Conservation (phyloP, 2,797 vertebrate genomes). For the Rallus crepitans region DNA sequence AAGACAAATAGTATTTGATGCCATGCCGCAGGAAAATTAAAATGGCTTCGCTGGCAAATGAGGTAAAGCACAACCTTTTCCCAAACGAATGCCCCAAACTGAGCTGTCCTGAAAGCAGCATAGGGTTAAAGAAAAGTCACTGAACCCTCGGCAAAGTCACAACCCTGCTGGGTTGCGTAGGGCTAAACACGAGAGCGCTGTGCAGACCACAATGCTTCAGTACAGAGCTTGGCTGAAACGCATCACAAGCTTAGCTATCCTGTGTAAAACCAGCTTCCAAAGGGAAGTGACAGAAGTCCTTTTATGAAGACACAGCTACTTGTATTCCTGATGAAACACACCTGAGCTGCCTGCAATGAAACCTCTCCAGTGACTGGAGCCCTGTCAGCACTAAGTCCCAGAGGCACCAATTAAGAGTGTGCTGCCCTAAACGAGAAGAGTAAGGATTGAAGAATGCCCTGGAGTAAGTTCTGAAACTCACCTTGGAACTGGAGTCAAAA, state of each 20-base stretch:
- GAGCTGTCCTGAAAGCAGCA: neutral
- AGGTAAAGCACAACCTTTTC: neutral
- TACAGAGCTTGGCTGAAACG: neutral
- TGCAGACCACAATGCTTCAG: neutral
- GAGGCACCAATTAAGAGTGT: constrained; percentile 81
- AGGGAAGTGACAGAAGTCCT: neutral
- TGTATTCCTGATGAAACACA: constrained; percentile 80
- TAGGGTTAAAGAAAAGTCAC: neutral
- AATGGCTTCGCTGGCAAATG: neutral
- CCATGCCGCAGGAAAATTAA: neutral
- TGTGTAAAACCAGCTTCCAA: neutral
- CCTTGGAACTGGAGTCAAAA: constrained; percentile 76
- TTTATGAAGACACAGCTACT: constrained; percentile 72
- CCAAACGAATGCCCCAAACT: neutral
- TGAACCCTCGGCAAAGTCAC: neutral
- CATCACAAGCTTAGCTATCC: neutral
- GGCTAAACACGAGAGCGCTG: neutral
- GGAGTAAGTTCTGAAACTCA: constrained; percentile 72
- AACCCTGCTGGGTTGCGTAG: neutral
- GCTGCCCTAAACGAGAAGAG: constrained; percentile 73
- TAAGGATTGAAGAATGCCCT: constrained; percentile 76
- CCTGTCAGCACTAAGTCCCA: constrained; percentile 87
- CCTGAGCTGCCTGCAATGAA: constrained; percentile 86
- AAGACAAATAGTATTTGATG: no score
- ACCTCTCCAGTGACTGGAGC: constrained; percentile 85